Conservation (phyloP, 1,140 invertebrate species). For the Dryas iulia region DNA sequence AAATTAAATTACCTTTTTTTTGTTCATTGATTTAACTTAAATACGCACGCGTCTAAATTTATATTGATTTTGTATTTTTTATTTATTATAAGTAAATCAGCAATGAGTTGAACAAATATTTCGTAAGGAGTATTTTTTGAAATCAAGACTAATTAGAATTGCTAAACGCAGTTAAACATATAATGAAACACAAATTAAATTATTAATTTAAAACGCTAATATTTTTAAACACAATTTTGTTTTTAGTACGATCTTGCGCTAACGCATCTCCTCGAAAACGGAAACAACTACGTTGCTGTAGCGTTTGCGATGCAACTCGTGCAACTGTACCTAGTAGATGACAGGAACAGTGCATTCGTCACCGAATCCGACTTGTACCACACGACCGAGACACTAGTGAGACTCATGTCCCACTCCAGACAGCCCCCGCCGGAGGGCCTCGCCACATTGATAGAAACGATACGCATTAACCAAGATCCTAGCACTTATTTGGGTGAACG, state of each 20-base stretch:
- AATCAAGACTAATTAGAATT: no score
- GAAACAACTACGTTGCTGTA: constrained; percentile 91
- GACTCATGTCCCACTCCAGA: constrained; percentile 86
- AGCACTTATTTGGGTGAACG: constrained; percentile 85
- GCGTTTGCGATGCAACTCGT: constrained; percentile 95
- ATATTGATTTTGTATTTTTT: no score
- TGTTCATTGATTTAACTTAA: no score
- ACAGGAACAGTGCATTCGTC: constrained; percentile 88
- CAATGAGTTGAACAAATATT: no score
- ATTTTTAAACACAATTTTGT: background rate
- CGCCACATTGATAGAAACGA: constrained; percentile 86
- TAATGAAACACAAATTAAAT: no score
- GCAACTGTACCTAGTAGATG: constrained; percentile 93
- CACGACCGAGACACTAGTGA: constrained; percentile 90
- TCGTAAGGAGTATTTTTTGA: no score
- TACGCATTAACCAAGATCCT: constrained; percentile 87
- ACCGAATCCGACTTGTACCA: constrained; percentile 92
- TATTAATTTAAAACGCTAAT: no score
- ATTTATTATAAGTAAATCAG: no score
- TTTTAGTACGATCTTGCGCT: constrained; percentile 92
- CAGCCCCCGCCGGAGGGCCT: constrained; percentile 90
- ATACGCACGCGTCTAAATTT: no score
- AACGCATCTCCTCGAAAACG: constrained; percentile 93
- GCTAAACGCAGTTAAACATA: no score
- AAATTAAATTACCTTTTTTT: no score